A percentile compares a stretch with the other conserved stretches of the same genome.
Evolutionary conservation across 1,140 invertebrate genomes (phyloP).

Genomic region (Parapsyche elsis): DNA sequence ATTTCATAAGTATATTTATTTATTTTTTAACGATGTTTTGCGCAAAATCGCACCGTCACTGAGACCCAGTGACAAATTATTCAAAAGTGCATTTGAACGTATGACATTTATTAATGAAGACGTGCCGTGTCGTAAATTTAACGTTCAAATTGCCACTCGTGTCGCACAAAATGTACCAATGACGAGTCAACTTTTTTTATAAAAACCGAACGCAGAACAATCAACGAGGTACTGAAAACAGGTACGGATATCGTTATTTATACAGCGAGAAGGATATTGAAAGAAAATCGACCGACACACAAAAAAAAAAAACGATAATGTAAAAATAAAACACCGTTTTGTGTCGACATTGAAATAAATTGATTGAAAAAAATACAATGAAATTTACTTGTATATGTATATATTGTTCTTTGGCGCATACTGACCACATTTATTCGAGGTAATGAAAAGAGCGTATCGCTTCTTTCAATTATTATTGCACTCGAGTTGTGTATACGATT

Average conservation of each 20-base stretch:
- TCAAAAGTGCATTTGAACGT: conserved; percentile 56
- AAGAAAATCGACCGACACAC: neutral
- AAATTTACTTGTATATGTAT: no score
- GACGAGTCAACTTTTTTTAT: conserved; percentile 25
- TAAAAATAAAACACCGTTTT: neutral
- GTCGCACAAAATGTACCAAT: conserved; percentile 18
- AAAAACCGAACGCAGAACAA: neutral
- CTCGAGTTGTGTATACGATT: neutral
- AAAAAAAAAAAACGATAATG: neutral
- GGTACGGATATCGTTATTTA: conserved; percentile 30
- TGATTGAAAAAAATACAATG: no score
- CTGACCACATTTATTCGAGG: no score
- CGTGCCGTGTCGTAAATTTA: conserved; percentile 36
- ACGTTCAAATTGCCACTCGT: conserved; percentile 44
- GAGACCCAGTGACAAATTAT: conserved; percentile 53
- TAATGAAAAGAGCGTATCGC: no score
- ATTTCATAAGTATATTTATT: neutral
- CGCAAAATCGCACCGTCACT: conserved; percentile 49
- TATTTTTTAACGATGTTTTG: neutral
- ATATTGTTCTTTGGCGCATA: no score
- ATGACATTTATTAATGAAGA: conserved; percentile 56
- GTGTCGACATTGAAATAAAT: neutral
- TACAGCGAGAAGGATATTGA: neutral
- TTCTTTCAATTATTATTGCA: neutral
- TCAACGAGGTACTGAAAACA: conserved; percentile 2